These are phyloP conservation scores for Brienomyrus longianalis DNA, from an alignment of 2,113 vertebrate genomes.

Conservation along the genomic window DNA sequence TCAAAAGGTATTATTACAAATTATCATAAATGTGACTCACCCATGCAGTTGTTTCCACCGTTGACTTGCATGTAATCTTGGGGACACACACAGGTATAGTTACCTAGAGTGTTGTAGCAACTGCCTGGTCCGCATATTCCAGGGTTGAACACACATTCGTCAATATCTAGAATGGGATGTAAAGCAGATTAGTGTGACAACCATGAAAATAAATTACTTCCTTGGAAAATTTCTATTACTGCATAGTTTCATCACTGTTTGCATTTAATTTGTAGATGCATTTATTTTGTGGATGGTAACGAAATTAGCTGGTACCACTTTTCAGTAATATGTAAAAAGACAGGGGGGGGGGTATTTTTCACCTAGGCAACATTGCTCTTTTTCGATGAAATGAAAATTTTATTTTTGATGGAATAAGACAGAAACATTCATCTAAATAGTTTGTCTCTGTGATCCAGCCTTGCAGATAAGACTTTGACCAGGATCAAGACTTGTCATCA, in stretches of 20 bases:
- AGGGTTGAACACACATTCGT: conserved; percentile 67
- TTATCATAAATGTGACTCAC: conserved; percentile 45
- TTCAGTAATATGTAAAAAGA: not conserved
- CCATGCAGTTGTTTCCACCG: conserved; percentile 74
- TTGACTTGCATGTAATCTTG: conserved; percentile 77
- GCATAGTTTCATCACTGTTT: not conserved
- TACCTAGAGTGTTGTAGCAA: conserved; percentile 79
- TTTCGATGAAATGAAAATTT: not conserved
- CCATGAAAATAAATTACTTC: not conserved
- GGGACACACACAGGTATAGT: conserved; percentile 77
- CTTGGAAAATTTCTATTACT: not conserved
- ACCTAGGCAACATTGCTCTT: not conserved
- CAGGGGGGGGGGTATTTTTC: not conserved
- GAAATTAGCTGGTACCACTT: not conserved
- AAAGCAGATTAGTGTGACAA: not conserved
- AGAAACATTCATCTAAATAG: not conserved
- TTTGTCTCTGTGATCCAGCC: not conserved
- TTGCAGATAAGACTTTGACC: not conserved
- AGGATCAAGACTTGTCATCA: not conserved
- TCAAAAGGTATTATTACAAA: not conserved
- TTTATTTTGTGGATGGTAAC: not conserved
- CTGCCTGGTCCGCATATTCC: conserved; percentile 72
- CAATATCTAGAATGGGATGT: conserved; percentile 55
- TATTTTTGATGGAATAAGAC: not conserved
- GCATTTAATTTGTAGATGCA: not conserved